These are phyloP conservation scores for Tiliacea citrago DNA, from an alignment of 2,888 invertebrate species.

Conservation along the genomic window DNA sequence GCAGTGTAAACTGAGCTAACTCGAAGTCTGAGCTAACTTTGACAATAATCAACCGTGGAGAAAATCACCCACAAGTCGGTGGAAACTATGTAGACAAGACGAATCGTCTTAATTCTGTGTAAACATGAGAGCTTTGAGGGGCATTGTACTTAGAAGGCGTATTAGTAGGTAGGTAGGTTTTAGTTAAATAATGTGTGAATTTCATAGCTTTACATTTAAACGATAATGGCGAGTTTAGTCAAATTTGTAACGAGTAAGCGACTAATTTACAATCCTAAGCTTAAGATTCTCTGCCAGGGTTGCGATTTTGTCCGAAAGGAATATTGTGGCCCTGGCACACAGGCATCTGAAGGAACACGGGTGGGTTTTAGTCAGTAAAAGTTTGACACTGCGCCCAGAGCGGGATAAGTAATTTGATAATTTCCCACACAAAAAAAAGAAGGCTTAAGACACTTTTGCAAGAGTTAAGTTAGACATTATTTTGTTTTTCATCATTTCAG, in stretches of 20 bases:
- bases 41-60: constrained; percentile 79
- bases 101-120: constrained; percentile 56
- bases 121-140: constrained; percentile 41
- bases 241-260: background rate
- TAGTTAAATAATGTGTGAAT: constrained; percentile 2
- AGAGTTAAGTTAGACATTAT: background rate
- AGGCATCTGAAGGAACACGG: no score
- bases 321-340: no score
- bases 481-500: background rate
- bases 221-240: background rate
- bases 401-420: no score
- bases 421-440: no score
- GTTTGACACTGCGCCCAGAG: no score
- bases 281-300: no score
- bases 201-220: background rate
- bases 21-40: constrained; percentile 75
- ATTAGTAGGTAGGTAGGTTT: background rate
- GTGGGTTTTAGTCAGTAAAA: no score
- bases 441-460: background rate
- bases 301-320: no score
- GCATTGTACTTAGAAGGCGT: constrained; percentile 21
- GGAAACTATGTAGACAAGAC: constrained; percentile 51
- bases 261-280: background rate
- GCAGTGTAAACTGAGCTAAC: constrained; percentile 77
- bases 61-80: constrained; percentile 70